Conservation (phyloP, 2,888 invertebrate species). For the Drosophila siamana region DNA sequence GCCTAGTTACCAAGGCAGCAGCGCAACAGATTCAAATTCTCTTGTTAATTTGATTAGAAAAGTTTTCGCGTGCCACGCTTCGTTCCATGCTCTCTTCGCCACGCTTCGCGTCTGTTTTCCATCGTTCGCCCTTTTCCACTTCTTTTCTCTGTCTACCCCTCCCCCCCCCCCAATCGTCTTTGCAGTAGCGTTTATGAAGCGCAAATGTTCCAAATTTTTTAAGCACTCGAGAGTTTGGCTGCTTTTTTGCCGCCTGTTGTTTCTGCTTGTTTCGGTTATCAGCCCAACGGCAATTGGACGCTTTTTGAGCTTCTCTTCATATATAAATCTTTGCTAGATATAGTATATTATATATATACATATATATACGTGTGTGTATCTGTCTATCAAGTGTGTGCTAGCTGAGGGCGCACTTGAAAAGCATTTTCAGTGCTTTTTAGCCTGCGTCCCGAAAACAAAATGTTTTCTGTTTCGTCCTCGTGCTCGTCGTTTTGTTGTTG, state of each 20-base stretch:
- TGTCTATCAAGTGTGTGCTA: constrained; percentile 39
- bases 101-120: background rate
- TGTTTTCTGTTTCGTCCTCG: constrained; percentile 27
- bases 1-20: constrained; percentile 49
- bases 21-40: constrained; percentile 63
- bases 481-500: constrained; percentile 3
- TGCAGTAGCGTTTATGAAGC: constrained; percentile 36
- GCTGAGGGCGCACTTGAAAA: constrained; percentile 43
- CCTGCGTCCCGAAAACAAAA: constrained; percentile 20
- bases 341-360: constrained; percentile 13
- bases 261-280: constrained; percentile 2
- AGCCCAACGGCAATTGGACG: constrained; percentile 34
- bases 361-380: constrained; percentile 15
- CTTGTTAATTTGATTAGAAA: constrained; percentile 83
- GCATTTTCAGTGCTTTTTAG: constrained; percentile 40
- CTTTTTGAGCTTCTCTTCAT: constrained; percentile 10
- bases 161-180: background rate
- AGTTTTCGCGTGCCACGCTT: constrained; percentile 55
- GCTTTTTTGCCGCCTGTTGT: background rate
- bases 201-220: constrained; percentile 40
- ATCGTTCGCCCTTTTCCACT: constrained; percentile 7
- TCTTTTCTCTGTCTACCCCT: background rate
- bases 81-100: background rate
- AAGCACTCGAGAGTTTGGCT: constrained; percentile 43
- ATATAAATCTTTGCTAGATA: constrained; percentile 11